Evolutionary conservation across 1,140 invertebrate species (phyloP).

Genomic region (Lucilia cuprina): DNA sequence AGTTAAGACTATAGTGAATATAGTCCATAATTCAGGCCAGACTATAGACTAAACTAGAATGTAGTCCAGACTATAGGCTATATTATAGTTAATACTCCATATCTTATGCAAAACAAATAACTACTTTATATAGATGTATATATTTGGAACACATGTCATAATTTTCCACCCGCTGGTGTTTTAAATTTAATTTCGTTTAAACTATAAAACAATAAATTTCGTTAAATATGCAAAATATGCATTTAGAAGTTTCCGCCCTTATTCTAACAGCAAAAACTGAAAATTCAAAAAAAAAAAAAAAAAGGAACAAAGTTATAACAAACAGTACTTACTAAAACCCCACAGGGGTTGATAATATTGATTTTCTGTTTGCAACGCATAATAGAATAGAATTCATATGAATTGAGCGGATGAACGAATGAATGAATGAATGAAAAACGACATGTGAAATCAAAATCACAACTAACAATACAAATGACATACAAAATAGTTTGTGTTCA

Average conservation of each 20-base stretch:
- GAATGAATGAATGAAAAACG: neutral
- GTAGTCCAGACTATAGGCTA: too few species aligned
- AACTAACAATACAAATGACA: neutral
- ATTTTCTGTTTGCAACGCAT: neutral
- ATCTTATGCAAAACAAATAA: too few species aligned
- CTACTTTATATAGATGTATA: too few species aligned
- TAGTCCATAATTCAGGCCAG: too few species aligned
- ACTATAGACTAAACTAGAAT: too few species aligned
- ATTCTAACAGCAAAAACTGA: too few species aligned
- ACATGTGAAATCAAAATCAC: neutral
- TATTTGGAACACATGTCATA: too few species aligned
- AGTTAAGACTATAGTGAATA: too few species aligned
- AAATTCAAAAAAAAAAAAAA: too few species aligned
- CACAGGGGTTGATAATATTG: neutral
- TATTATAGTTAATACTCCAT: too few species aligned
- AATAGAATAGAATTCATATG: neutral
- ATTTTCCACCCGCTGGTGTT: neutral
- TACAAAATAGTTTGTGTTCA: neutral
- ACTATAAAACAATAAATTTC: neutral
- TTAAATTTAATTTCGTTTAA: neutral
- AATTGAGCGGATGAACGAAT: neutral
- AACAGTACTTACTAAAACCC: neutral
- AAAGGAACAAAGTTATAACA: neutral
- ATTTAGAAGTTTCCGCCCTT: neutral
- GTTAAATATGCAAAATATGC: neutral